Conservation (phyloP, 2,113 vertebrate species). For the Cynoglossus semilaevis region DNA sequence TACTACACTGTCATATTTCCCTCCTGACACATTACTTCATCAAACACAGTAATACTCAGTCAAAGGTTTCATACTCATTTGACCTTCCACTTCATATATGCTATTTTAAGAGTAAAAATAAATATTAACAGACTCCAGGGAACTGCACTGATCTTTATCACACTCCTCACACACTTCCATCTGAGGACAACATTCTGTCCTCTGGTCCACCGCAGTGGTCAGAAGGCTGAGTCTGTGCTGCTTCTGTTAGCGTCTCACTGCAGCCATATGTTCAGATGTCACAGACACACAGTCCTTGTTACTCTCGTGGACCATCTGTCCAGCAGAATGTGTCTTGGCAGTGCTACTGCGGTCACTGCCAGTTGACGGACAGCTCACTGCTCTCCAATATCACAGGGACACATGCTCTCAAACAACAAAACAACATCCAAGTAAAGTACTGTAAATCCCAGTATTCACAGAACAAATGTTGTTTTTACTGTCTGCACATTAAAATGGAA, state of each 20-base stretch:
- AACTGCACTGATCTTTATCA: neutral
- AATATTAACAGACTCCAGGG: neutral
- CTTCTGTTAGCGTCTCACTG: constrained; percentile 39
- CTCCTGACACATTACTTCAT: constrained; percentile 17
- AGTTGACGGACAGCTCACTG: constrained; percentile 57
- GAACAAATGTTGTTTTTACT: too few species aligned
- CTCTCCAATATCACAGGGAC: constrained; percentile 56
- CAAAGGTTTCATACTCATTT: neutral
- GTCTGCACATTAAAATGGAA: too few species aligned
- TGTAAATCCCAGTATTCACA: too few species aligned
- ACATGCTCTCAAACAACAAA: constrained; percentile 36
- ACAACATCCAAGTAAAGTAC: constrained; percentile 23
- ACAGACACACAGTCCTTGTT: constrained; percentile 47
- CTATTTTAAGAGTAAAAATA: neutral
- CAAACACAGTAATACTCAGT: neutral
- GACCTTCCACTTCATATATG: too few species aligned
- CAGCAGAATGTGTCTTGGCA: constrained; percentile 58
- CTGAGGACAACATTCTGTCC: constrained; percentile 17
- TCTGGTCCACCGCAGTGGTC: constrained; percentile 22
- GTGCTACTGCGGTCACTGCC: constrained; percentile 40
- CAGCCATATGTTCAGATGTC: constrained; percentile 45
- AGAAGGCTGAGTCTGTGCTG: constrained; percentile 13
- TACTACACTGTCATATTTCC: constrained; percentile 27
- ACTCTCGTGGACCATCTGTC: constrained; percentile 66
- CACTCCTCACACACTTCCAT: constrained; percentile 4